phyloP scores from a whole-genome alignment of 2,888 invertebrate species.

The Tenthredo mesomela region DNA sequence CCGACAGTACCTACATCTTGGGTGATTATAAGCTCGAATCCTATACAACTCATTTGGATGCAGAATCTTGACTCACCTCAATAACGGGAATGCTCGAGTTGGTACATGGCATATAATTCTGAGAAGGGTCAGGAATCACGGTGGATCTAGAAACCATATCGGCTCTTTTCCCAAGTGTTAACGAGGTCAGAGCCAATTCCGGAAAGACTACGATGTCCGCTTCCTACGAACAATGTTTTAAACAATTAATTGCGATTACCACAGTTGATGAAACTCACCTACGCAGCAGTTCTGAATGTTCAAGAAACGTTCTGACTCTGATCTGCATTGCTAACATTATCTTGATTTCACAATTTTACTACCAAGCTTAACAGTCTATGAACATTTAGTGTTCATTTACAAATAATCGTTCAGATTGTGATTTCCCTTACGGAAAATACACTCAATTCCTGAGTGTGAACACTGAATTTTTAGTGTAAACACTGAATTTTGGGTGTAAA shows the following conservation, averaged over 20 bases:
- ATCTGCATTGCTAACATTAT: background rate
- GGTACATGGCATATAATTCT: constrained; percentile 65
- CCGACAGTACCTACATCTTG: background rate
- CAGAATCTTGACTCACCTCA: constrained; percentile 55
- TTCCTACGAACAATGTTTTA: constrained; percentile 71
- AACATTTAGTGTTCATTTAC: background rate
- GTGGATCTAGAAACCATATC: constrained; percentile 63
- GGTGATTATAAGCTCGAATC: background rate
- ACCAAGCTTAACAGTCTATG: too few species aligned
- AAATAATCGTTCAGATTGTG: background rate
- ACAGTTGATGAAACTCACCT: background rate
- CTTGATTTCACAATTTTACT: too few species aligned
- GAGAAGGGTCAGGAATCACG: constrained; percentile 61
- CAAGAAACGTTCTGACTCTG: background rate
- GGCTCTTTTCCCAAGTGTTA: constrained; percentile 68
- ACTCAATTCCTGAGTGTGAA: too few species aligned
- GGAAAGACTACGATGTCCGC: constrained; percentile 82
- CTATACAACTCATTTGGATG: background rate
- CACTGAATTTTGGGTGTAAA: too few species aligned
- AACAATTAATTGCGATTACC: background rate
- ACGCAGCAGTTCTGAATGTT: background rate
- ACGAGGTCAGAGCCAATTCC: constrained; percentile 74
- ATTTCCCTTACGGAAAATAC: too few species aligned
- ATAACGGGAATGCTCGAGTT: constrained; percentile 55
- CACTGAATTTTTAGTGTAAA: too few species aligned